Evolutionary conservation across 30 jellyfish, hydroid and myxozoan genomes (phyloP).

Genomic region (Phacellophora camtschatica): DNA sequence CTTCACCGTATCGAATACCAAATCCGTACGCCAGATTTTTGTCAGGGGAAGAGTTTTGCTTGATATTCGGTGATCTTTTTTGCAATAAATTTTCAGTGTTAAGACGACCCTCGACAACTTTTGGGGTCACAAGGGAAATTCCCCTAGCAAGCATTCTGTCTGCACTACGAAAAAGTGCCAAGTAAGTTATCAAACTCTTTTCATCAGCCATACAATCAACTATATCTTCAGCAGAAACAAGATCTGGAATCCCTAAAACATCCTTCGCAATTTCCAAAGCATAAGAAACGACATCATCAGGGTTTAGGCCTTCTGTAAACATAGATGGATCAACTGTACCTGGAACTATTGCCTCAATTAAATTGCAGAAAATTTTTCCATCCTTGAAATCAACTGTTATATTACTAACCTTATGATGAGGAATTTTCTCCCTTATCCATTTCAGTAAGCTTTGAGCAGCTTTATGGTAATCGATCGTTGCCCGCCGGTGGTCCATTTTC

Average conservation of each 20-base stretch:
- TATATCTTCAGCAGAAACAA: constrained; percentile 60
- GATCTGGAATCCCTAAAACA: constrained; percentile 85
- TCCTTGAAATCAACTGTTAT: constrained; percentile 59
- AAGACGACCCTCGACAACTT: not conserved
- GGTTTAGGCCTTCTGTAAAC: not conserved
- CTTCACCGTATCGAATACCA: constrained; percentile 93
- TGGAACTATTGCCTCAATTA: constrained; percentile 82
- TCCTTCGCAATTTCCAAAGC: constrained; percentile 90
- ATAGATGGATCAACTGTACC: constrained; percentile 55
- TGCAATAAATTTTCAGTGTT: not conserved
- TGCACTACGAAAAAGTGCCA: constrained; percentile 90
- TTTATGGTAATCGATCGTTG: constrained; percentile 51
- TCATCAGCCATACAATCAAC: constrained; percentile 72
- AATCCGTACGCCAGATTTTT: constrained; percentile 86
- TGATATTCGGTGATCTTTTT: not conserved
- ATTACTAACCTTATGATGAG: constrained; percentile 41
- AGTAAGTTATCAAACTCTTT: constrained; percentile 75
- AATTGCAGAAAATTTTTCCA: constrained; percentile 70
- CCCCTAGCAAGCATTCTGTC: constrained; percentile 87
- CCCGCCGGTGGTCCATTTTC: constrained; percentile 40
- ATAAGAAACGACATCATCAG: constrained; percentile 63
- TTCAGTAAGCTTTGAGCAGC: constrained; percentile 78
- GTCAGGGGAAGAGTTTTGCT: constrained; percentile 1
- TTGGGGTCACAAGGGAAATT: constrained; percentile 44
- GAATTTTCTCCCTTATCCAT: constrained; percentile 80